Evolutionary conservation across 2,888 invertebrate genomes (phyloP), one percentile per base, ranked within the genome.

Genomic region (Ischnus inquisitorius): DNA sequence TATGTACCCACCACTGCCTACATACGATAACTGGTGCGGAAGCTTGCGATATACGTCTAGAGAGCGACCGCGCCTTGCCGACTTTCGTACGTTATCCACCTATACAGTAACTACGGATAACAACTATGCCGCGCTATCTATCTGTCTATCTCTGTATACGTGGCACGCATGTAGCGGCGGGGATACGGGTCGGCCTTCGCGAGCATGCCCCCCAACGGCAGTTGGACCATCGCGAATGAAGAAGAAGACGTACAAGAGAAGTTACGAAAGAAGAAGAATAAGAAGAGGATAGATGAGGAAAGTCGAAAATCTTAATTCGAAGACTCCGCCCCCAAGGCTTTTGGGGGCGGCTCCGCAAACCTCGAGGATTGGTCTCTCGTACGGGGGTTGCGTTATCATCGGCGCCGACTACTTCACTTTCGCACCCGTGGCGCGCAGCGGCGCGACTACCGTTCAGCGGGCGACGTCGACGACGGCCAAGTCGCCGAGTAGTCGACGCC

Each of bases 261-360:
- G 19, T 65, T 34, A 68, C 57, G 75, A 80, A 62, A 76, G 34
- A 69, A 67, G 67, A 60, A 43, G 51, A 69, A 76, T 76, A 22
- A 54, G 39, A 54, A 39, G 51, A 57, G 54, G 8, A 46, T 22
- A 69, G 72, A 22, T 12, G 28, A 88, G 89, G 89, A 90, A 92
- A 92, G 91, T 92, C 91, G 91, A 92, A 93, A 93, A 93, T 93
- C 93, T 93, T 93, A 93, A 93, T 92, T 91, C 91, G 89, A 87
- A 87, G 83, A 78, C 84, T 89, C 92, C 93, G 92, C 92, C 92
- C 89, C 87, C 86, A 83, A 60, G 86, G 83, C 84, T 57, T 83
- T 82, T 86, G 88, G 88, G 90, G 90, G 92, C 92, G 92, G 90
- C 82, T 89, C 90, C 90, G 85, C 79, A 83, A 82, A 28, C 81